Conservation (phyloP, 2,888 invertebrate genomes). For the Apamea crenata region DNA sequence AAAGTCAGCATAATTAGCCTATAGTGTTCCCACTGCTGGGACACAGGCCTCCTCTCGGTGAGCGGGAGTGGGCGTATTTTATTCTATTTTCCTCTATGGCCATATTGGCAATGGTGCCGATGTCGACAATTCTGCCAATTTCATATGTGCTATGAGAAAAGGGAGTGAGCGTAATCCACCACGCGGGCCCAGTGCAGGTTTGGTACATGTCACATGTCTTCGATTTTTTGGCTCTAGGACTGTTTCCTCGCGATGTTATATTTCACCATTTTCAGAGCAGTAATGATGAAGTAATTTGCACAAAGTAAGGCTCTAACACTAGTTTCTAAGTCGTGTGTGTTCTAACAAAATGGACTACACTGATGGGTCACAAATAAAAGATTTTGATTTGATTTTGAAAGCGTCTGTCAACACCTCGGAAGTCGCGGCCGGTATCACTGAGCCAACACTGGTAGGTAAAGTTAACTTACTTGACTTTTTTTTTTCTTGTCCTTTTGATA, state of each 20-base stretch:
- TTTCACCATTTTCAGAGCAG: background rate
- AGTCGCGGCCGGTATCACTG: background rate
- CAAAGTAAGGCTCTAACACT: background rate
- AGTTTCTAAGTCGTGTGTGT: no score
- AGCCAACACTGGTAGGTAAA: background rate
- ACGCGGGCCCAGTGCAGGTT: background rate
- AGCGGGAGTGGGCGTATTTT: background rate
- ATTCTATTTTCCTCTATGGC: no score
- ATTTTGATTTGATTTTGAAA: no score
- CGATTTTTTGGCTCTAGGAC: background rate
- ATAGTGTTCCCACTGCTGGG: background rate
- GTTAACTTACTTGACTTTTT: conserved; percentile 5
- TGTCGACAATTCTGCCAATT: no score
- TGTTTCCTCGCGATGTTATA: background rate
- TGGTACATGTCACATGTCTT: background rate
- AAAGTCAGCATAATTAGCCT: background rate
- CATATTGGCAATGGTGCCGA: no score
- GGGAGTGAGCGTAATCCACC: background rate
- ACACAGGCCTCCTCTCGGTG: background rate
- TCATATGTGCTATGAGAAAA: no score
- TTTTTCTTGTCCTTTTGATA: background rate
- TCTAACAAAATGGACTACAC: no score
- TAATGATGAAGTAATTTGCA: background rate
- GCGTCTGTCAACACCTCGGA: no score
- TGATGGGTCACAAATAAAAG: no score